These are phyloP conservation scores for Babyrousa celebensis DNA, from an alignment of 2,797 vertebrate species.

Conservation along the genomic window DNA sequence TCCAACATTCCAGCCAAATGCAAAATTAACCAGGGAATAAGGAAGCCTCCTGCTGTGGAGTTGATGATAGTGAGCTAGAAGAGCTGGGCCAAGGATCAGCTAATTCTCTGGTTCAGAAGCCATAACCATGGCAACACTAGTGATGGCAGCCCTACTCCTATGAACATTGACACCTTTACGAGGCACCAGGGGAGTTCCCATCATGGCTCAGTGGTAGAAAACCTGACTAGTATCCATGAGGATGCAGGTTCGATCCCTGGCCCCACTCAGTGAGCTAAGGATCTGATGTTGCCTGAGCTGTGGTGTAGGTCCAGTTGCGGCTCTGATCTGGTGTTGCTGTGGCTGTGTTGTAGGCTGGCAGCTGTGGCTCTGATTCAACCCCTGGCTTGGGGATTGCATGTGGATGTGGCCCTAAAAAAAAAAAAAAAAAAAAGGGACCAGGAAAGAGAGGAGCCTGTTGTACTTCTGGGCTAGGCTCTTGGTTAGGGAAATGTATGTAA, in stretches of 20 bases:
- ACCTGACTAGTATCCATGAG: too few relatives aligned
- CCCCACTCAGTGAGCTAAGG: too few relatives aligned
- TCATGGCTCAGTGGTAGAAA: too few relatives aligned
- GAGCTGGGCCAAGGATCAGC: not conserved
- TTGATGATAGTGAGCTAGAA: not conserved
- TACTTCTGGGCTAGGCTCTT: not conserved
- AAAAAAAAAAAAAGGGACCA: not conserved
- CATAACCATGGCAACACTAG: constrained; percentile 56
- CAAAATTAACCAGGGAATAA: not conserved
- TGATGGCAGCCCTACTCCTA: not conserved
- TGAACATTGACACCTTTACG: not conserved
- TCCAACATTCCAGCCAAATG: not conserved
- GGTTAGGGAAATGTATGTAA: not conserved
- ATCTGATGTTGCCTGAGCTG: too few relatives aligned
- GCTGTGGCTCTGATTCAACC: too few relatives aligned
- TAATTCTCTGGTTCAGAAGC: not conserved
- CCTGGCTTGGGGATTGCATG: too few relatives aligned
- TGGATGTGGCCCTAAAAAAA: too few relatives aligned
- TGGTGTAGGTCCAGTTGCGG: too few relatives aligned
- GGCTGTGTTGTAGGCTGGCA: too few relatives aligned
- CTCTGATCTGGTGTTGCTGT: too few relatives aligned
- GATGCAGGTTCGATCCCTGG: too few relatives aligned
- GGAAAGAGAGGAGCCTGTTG: not conserved
- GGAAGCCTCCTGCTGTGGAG: not conserved
- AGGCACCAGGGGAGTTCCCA: not conserved